Percentiles rank a stretch among this genome's conserved stretches.
phyloP scores from a whole-genome alignment of 2,888 invertebrate genomes.

The Incurvaria masculella region DNA sequence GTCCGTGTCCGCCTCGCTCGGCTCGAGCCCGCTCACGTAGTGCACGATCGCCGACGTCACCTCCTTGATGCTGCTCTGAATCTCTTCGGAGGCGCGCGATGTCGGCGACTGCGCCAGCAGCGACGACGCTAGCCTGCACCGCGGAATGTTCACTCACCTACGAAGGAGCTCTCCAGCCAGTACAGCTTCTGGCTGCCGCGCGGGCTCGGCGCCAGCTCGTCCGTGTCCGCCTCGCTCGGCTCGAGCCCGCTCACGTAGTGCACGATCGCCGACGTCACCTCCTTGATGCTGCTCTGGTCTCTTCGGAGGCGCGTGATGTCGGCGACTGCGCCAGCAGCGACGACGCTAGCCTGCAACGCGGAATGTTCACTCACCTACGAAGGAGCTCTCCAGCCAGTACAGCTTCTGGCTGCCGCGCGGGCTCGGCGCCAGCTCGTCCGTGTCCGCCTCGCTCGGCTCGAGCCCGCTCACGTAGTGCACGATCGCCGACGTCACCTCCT shows the following conservation, averaged over 20 bases:
- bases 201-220: constrained; percentile 47
- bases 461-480: constrained; percentile 83
- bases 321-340: constrained; percentile 55
- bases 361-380: too few relatives aligned
- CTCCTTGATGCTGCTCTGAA: constrained; percentile 85
- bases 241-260: constrained; percentile 79
- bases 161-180: constrained; percentile 94
- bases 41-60: constrained; percentile 92
- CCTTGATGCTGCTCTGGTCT: constrained; percentile 84
- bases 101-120: constrained; percentile 51
- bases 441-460: constrained; percentile 52
- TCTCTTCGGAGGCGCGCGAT: constrained; percentile 60
- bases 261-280: constrained; percentile 89
- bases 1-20: constrained; percentile 55
- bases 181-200: constrained; percentile 71
- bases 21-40: constrained; percentile 74
- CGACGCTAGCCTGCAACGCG: constrained; percentile 63
- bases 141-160: too few relatives aligned
- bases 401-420: constrained; percentile 66
- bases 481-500: constrained; percentile 90
- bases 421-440: constrained; percentile 52
- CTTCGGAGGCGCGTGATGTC: constrained; percentile 55
- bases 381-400: constrained; percentile 92
- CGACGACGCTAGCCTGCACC: constrained; percentile 63
- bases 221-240: constrained; percentile 53